Evolutionary conservation across 2,113 vertebrate genomes (phyloP).

Genomic region (Vicugna pacos): DNA sequence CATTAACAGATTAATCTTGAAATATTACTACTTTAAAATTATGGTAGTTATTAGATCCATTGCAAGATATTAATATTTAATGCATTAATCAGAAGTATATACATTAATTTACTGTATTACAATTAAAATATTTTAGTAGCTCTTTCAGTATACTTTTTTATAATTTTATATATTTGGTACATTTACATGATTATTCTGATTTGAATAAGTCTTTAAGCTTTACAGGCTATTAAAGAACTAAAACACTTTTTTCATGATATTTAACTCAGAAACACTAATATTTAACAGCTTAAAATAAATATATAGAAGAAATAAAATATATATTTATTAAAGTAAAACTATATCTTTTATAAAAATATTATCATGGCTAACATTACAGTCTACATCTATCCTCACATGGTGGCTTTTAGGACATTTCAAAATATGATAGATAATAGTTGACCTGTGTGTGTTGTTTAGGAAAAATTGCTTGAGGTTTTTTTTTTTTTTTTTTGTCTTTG

Average conservation of each 20-base stretch:
- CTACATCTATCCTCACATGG: background rate
- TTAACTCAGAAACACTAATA: background rate
- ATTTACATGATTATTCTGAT: conserved; percentile 4
- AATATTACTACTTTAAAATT: background rate
- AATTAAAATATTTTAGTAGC: conserved; percentile 28
- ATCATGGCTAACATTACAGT: background rate
- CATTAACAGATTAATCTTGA: background rate
- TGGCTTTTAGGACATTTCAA: background rate
- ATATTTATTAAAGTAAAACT: background rate
- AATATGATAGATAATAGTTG: background rate
- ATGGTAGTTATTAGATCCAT: background rate
- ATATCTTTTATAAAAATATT: background rate
- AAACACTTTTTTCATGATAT: background rate
- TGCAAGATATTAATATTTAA: conserved; percentile 2
- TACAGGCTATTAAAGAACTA: background rate
- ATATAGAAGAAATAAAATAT: background rate
- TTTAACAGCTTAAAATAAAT: background rate
- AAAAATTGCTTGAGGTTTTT: background rate
- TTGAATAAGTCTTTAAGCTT: background rate
- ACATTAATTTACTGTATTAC: background rate
- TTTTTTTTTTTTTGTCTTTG: background rate
- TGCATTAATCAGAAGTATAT: background rate
- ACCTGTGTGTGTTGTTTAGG: background rate
- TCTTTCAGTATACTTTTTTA: background rate
- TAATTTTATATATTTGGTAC: background rate